Evolutionary conservation across 2,888 invertebrate genomes (phyloP), one percentile per base, ranked within the genome.

Genomic region (Teinopalpus imperialis): DNA sequence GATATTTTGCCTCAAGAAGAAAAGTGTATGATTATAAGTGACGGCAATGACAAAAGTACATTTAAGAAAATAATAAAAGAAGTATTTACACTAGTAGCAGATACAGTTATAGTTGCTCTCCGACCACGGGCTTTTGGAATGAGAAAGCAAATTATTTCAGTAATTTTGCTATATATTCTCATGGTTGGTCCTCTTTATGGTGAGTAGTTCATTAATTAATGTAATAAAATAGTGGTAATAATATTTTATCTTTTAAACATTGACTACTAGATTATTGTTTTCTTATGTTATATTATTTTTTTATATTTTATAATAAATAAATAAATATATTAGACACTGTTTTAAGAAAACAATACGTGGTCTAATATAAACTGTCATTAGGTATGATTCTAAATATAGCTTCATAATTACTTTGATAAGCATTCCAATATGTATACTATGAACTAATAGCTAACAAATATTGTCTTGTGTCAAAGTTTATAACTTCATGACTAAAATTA

Each of bases 111-210:
- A 64, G 89, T 90, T 2, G 75, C 68, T 1, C 24, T 87, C 1
- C 74, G 56, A 41, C 76, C 78, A 7, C 73, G 90, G 34, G 67
- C 65, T 0, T 66, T 66, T 34, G 63, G 63, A 27, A 74, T 82
- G 43, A 74, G 89, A 50, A 62, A 66, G 41, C 77, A 83, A 52
- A 81, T 89, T 59, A 61, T 83, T 50, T 65, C 74, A 48, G 69
- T 89, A n/a, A 59, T 89, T 10, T 39, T 75, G 1, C 47, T 89
- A 8, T 89, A 88, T 45, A 60, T 89, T 13, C 61, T 88, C 1
- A 81, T 88, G 79, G 88, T 87, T 23, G 89, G 89, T 60, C 89
- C 89, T 16, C 64, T 88, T 14, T 89, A 88, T 49, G 89, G 89
- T 88, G 50, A 83, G 89, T 23, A 7, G n/a, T n/a, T n/a, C n/a